These are phyloP conservation scores for Tethea ocularis DNA, from an alignment of 2,888 invertebrate genomes.

Conservation along the genomic window DNA sequence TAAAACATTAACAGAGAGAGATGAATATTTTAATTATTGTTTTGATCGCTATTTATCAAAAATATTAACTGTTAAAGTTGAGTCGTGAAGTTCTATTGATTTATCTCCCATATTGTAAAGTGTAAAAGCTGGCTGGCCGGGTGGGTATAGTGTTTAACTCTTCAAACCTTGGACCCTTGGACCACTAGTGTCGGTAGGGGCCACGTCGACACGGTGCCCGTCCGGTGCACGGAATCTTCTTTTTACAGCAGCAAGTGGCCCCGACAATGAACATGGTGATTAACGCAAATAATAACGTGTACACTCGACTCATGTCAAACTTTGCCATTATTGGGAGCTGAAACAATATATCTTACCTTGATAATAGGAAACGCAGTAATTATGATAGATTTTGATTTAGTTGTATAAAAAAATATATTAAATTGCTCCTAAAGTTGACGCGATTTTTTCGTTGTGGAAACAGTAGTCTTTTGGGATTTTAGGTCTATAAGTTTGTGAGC, in stretches of 20 bases:
- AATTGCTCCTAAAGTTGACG: too few relatives aligned
- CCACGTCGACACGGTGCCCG: slow-evolving; percentile 66
- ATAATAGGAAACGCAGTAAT: background rate
- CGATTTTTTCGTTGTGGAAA: too few relatives aligned
- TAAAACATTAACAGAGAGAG: too few relatives aligned
- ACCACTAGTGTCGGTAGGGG: slow-evolving; percentile 46
- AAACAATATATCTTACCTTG: slow-evolving; percentile 28
- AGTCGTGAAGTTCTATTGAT: background rate
- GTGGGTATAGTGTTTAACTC: slow-evolving; percentile 11
- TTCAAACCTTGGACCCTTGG: background rate
- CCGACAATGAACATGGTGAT: slow-evolving; percentile 48
- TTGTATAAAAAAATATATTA: too few relatives aligned
- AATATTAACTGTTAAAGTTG: background rate
- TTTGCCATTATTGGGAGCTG: slow-evolving; percentile 51
- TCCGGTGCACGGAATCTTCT: slow-evolving; percentile 53
- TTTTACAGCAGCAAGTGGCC: slow-evolving; percentile 46
- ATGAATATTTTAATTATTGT: background rate
- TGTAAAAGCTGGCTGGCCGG: background rate
- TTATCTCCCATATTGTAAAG: background rate
- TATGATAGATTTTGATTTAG: too few relatives aligned
- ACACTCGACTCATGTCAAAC: slow-evolving; percentile 42
- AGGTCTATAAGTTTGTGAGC: too few relatives aligned
- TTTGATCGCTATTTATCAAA: background rate
- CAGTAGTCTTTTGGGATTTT: too few relatives aligned
- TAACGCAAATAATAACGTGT: slow-evolving; percentile 48